Evolutionary conservation across 92 coral and sea anemone species (phyloP), one percentile per base, ranked within the genome.

Genomic region (Pocillopora meandrina): DNA sequence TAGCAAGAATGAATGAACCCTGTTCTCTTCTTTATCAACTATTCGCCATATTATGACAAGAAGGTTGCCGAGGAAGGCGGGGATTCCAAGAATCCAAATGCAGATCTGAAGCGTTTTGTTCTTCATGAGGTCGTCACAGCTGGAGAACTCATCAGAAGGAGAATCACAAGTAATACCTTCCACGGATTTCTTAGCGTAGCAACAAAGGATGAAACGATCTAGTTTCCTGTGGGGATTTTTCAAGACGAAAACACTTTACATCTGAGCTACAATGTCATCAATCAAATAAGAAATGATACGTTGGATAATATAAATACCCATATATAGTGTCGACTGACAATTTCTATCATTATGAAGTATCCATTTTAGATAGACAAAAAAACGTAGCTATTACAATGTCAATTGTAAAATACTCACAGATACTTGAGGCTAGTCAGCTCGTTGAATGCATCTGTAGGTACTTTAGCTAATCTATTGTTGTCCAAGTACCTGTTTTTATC

Each of bases 61-160:
- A 13, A 85, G 33, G 84, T 92, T 92, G 4, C 92, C 95, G 14
- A 89, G 4, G 14, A 89, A 65, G 36, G 92, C 95, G 56, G 66
- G 72, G 20, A 92, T 33, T 0, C 95, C 95, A 12, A 92, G 84
- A 65, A 92, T 86, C 95, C 95, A 92, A 57, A 92, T 75, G 47
- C 82, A 89, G 11, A 92, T 79, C 68, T 84, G 92, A 55, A 92
- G 88, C n/a, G 76, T 72, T 35, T 86, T 65, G 89, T 89, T 89
- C 78, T 92, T 92, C 95, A 92, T 89, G 58, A 92, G 84, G 60
- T 92, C 95, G 34, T 92, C 95, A 47, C 95, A 92, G 80, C 92
- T 92, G 13, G 95, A 92, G 69, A 92, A 92, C 19, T 77, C 88
- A 62, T 92, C 92, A 13, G 72, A 59, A 65, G 88, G 92, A 12